A percentile compares a stretch with the other conserved stretches of the same genome.
Conservation (phyloP, 2,113 vertebrate genomes). For the Callipepla californica region DNA sequence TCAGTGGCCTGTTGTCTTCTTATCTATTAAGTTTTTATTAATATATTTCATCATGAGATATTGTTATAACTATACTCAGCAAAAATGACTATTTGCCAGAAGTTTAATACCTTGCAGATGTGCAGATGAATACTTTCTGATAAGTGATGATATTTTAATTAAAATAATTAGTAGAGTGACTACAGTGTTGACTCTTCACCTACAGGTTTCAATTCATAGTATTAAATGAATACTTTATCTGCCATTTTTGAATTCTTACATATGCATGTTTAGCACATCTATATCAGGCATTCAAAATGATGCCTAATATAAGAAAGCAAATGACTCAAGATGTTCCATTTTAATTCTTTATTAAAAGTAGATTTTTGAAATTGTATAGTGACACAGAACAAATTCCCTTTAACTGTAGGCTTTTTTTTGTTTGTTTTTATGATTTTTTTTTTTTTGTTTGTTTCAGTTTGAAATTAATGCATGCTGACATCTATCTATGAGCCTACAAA, state of each 20-base stretch:
- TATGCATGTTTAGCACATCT: neutral
- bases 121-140: neutral
- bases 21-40: neutral
- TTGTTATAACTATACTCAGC: neutral
- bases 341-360: neutral
- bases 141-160: neutral
- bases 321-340: neutral
- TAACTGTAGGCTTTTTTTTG: neutral
- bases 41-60: neutral
- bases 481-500: neutral
- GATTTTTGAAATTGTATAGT: neutral
- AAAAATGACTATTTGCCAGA: neutral
- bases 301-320: neutral
- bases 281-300: neutral
- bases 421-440: neutral
- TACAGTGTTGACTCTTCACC: neutral
- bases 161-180: neutral
- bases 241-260: neutral
- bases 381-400: neutral
- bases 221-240: neutral
- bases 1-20: neutral
- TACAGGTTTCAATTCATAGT: neutral
- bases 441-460: neutral
- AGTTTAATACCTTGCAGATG: neutral
- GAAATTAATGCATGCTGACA: fast-evolving